Conservation (phyloP, 2,888 invertebrate genomes). For the Nomada ferruginata region DNA sequence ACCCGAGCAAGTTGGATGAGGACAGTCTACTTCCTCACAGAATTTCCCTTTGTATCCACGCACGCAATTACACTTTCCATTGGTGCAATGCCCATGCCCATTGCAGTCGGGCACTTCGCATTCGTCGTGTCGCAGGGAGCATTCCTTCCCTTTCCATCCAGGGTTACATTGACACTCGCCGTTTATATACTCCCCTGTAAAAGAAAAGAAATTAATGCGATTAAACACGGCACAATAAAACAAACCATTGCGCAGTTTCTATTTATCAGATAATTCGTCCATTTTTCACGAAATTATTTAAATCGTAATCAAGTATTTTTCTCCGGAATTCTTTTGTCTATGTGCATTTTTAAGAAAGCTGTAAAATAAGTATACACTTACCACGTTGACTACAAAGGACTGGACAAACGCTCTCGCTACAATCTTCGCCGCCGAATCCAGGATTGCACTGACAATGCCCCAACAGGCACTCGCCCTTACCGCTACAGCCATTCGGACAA, state of each 20-base stretch:
- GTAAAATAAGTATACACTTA: slow-evolving; percentile 31
- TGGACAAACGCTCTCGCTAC: slow-evolving; percentile 98
- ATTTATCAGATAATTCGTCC: neutral
- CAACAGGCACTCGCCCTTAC: slow-evolving; percentile 97
- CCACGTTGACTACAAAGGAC: slow-evolving; percentile 97
- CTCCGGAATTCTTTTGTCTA: no score
- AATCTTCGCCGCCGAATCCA: slow-evolving; percentile 98
- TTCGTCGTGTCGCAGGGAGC: slow-evolving; percentile 96
- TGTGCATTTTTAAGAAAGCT: no score
- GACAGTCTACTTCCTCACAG: slow-evolving; percentile 97
- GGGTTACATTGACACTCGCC: slow-evolving; percentile 99
- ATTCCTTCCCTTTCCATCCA: slow-evolving; percentile 99
- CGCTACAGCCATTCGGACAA: slow-evolving; percentile 98
- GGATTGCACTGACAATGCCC: slow-evolving; percentile 98
- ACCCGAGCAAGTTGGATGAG: slow-evolving; percentile 96
- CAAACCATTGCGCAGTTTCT: neutral
- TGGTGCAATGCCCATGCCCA: slow-evolving; percentile 97
- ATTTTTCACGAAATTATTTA: no score
- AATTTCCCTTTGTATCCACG: slow-evolving; percentile 97
- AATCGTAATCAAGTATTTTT: no score
- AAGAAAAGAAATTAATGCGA: neutral
- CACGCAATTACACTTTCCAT: slow-evolving; percentile 97
- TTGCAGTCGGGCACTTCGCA: slow-evolving; percentile 98
- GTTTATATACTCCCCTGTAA: slow-evolving; percentile 93
- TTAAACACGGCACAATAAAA: neutral